These are phyloP conservation scores for Struthidea cinerea DNA, from an alignment of 2,113 vertebrate genomes.

Conservation along the genomic window DNA sequence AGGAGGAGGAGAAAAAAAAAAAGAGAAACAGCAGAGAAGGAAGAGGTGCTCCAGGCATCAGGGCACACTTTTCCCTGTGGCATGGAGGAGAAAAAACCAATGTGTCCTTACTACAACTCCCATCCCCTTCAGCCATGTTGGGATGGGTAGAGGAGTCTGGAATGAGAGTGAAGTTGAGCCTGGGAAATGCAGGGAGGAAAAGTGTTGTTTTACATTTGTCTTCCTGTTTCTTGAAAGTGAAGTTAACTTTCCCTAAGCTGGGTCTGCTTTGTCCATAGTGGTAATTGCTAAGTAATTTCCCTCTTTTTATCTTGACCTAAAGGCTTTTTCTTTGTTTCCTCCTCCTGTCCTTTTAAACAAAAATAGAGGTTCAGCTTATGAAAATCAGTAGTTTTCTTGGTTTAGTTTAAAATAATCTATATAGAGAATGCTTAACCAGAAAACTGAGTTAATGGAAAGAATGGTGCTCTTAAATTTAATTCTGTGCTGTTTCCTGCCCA, in stretches of 20 bases:
- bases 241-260: neutral
- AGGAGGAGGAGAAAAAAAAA: neutral
- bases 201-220: neutral
- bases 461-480: neutral
- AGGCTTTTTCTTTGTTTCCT: neutral
- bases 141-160: neutral
- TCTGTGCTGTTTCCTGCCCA: neutral
- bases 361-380: neutral
- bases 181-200: neutral
- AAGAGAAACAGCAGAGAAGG: neutral
- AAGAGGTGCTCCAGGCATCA: neutral
- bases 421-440: neutral
- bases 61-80: neutral
- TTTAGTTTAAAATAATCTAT: neutral
- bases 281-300: neutral
- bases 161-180: neutral
- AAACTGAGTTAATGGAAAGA: neutral
- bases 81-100: neutral
- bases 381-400: neutral
- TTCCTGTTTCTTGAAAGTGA: neutral
- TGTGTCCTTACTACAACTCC: neutral
- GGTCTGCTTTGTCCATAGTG: neutral
- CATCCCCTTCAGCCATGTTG: rapidly evolving
- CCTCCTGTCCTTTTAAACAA: neutral
- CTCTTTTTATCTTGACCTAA: neutral